phyloP scores from a whole-genome alignment of 2,113 vertebrate genomes.

The Lucifuga dentata region DNA sequence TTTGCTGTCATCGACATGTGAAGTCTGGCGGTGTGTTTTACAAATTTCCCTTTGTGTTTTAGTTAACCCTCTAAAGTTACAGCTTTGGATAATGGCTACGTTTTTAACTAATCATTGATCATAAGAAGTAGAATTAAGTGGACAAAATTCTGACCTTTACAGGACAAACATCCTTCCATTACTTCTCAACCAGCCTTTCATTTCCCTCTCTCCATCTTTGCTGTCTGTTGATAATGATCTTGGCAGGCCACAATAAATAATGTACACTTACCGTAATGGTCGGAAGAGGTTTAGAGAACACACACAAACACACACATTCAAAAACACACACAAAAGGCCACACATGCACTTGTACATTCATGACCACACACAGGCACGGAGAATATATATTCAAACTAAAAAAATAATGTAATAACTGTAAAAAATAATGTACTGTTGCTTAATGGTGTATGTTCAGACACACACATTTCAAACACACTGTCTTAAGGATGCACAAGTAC shows the following conservation, averaged over 20 bases:
- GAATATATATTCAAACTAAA: background rate
- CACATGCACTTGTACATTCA: background rate
- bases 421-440: constrained; percentile 2
- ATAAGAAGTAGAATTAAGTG: too few species aligned
- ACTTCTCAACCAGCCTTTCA: constrained; percentile 39
- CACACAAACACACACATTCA: background rate
- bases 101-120: too few species aligned
- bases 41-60: too few species aligned
- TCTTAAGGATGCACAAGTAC: background rate
- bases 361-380: background rate
- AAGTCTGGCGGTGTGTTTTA: too few species aligned
- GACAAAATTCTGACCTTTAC: too few species aligned
- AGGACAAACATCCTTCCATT: constrained; percentile 19
- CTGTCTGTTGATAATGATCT: constrained; percentile 65
- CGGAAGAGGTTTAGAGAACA: constrained; percentile 45
- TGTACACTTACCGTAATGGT: constrained; percentile 72
- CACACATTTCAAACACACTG: constrained; percentile 3
- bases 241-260: constrained; percentile 68
- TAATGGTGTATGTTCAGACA: background rate
- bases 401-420: constrained; percentile 1
- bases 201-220: constrained; percentile 54
- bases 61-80: too few species aligned
- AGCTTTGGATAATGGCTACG: too few species aligned
- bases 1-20: too few species aligned
- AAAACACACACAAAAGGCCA: too few species aligned